Conservation (phyloP, 1,140 invertebrate genomes). For the Oryzaephilus surinamensis region DNA sequence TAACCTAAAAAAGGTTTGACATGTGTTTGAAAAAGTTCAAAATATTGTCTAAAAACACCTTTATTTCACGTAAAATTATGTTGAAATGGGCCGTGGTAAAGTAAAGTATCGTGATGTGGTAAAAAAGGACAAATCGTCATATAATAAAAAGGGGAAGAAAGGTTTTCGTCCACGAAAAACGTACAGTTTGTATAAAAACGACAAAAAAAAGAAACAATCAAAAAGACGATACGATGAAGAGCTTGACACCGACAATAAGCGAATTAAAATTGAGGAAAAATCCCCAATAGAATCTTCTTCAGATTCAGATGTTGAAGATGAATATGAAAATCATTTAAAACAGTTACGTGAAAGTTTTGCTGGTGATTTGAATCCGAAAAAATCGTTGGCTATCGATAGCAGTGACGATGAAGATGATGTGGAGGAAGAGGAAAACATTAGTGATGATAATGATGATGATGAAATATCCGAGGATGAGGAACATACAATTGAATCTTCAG, state of each 20-base stretch:
- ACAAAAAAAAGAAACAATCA: conserved; percentile 7
- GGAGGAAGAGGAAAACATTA: conserved; percentile 14
- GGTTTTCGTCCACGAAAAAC: conserved; percentile 10
- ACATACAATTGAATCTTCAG: conserved; percentile 24
- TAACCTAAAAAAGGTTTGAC: background rate
- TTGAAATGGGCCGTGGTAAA: conserved; percentile 13
- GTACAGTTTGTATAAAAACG: conserved; percentile 10
- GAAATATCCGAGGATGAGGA: conserved; percentile 17
- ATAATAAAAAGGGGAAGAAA: conserved; percentile 6
- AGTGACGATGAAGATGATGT: conserved; percentile 22
- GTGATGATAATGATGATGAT: conserved; percentile 18
- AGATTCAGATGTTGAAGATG: conserved; percentile 19
- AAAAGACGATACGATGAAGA: conserved; percentile 9
- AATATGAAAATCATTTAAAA: conserved; percentile 39
- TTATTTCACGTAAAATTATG: background rate
- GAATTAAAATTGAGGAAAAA: conserved; percentile 11
- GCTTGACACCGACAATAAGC: conserved; percentile 2
- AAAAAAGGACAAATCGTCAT: conserved; percentile 6
- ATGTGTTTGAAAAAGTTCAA: too few species aligned
- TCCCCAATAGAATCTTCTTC: background rate
- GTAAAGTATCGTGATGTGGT: conserved; percentile 21
- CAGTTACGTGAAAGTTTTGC: conserved; percentile 45
- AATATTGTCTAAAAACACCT: too few species aligned
- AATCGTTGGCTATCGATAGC: conserved; percentile 26
- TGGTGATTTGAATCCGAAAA: conserved; percentile 19